phyloP scores from a whole-genome alignment of 2,888 invertebrate genomes.

The Diadromus collaris region DNA sequence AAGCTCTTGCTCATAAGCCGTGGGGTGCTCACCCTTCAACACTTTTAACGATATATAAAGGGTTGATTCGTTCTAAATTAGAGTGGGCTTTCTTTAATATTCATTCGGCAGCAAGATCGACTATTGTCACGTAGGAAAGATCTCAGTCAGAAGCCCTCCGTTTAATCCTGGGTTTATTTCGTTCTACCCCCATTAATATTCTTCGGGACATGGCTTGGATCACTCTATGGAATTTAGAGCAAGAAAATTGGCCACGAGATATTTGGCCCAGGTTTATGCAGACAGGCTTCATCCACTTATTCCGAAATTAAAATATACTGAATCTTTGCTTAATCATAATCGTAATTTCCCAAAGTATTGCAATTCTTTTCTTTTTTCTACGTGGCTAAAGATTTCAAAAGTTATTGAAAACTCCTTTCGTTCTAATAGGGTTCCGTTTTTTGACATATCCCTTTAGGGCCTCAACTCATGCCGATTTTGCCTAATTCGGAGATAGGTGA shows the following conservation, averaged over 20 bases:
- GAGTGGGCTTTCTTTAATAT: conserved; percentile 17
- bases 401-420: too few relatives aligned
- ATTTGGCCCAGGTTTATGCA: background rate
- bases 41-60: background rate
- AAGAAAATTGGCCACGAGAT: background rate
- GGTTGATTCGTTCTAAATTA: background rate
- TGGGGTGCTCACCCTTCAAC: conserved; percentile 19
- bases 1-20: background rate
- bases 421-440: too few relatives aligned
- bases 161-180: background rate
- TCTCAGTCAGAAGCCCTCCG: background rate
- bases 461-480: too few relatives aligned
- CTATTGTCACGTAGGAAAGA: background rate
- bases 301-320: background rate
- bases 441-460: too few relatives aligned
- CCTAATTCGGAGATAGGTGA: background rate
- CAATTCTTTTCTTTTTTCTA: conserved; percentile 1
- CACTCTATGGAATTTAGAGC: background rate
- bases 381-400: background rate
- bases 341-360: background rate
- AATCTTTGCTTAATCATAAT: background rate
- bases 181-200: background rate
- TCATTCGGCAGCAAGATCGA: background rate
- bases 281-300: background rate
- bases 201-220: conserved; percentile 1